Percentiles rank a stretch among this genome's conserved stretches.
phyloP scores from a whole-genome alignment of 2,113 vertebrate species.

The Tetrax tetrax region DNA sequence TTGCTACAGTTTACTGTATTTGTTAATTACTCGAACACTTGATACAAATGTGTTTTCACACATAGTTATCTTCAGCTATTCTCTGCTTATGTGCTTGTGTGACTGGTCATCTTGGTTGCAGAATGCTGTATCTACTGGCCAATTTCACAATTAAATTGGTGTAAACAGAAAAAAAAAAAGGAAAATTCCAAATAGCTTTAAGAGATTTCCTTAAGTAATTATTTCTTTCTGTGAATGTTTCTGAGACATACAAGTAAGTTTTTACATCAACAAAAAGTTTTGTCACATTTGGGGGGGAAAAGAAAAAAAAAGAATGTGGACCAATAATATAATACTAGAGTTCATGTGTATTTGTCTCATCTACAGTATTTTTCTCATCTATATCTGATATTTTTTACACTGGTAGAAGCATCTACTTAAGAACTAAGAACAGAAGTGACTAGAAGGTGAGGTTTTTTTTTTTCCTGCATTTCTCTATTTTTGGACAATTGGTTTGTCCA shows the following conservation, averaged over 20 bases:
- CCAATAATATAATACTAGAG: neutral
- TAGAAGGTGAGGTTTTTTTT: neutral
- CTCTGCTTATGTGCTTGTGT: neutral
- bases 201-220: neutral
- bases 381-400: neutral
- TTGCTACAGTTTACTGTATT: neutral
- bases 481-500: neutral
- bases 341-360: neutral
- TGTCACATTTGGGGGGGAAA: neutral
- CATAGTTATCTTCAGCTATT: neutral
- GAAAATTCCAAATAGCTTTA: neutral
- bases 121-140: neutral
- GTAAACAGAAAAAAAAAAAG: neutral
- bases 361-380: neutral
- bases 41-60: neutral
- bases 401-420: neutral
- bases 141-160: neutral
- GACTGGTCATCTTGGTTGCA: neutral
- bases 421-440: neutral
- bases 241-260: neutral
- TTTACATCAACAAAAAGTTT: neutral
- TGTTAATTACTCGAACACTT: neutral
- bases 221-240: rapidly evolving
- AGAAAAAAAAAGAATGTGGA: neutral
- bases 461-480: neutral